phyloP scores from a whole-genome alignment of 2,888 invertebrate genomes.

The Caenorhabditis drosophilae region DNA sequence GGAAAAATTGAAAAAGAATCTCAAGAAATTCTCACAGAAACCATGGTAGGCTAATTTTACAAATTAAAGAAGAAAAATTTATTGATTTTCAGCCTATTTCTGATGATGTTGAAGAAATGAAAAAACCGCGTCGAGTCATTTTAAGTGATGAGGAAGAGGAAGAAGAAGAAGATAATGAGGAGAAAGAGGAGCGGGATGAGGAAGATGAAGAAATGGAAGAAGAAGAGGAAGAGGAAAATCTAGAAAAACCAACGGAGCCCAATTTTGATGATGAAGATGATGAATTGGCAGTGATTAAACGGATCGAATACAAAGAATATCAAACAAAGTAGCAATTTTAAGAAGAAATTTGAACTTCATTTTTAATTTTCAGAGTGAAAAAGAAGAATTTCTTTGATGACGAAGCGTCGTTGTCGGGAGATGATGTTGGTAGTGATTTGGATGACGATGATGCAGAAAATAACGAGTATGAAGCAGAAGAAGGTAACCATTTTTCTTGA shows the following conservation, averaged over 20 bases:
- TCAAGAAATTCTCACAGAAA: too few species aligned
- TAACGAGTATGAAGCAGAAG: constrained; percentile 56
- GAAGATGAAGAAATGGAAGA: constrained; percentile 25
- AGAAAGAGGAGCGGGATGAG: constrained; percentile 16
- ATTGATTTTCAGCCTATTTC: too few species aligned
- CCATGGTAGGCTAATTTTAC: too few species aligned
- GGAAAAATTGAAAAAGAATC: too few species aligned
- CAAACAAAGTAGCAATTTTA: constrained; percentile 26
- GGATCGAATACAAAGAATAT: constrained; percentile 35
- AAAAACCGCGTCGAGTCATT: background rate
- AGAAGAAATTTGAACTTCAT: background rate
- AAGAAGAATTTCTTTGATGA: constrained; percentile 59
- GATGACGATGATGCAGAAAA: constrained; percentile 50
- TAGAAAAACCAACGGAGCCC: constrained; percentile 9
- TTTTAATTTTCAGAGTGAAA: constrained; percentile 14
- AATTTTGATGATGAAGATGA: constrained; percentile 49
- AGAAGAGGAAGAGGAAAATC: constrained; percentile 14
- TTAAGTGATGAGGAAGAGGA: constrained; percentile 25
- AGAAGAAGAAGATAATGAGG: constrained; percentile 18
- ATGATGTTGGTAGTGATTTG: constrained; percentile 60
- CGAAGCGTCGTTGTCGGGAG: constrained; percentile 64
- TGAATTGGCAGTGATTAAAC: constrained; percentile 46
- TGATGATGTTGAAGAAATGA: background rate
- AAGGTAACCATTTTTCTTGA: too few species aligned
- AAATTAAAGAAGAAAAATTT: too few species aligned